Evolutionary conservation across 2,113 vertebrate species (phyloP), one percentile per base, ranked within the genome.

Genomic region (Amia ocellicauda): DNA sequence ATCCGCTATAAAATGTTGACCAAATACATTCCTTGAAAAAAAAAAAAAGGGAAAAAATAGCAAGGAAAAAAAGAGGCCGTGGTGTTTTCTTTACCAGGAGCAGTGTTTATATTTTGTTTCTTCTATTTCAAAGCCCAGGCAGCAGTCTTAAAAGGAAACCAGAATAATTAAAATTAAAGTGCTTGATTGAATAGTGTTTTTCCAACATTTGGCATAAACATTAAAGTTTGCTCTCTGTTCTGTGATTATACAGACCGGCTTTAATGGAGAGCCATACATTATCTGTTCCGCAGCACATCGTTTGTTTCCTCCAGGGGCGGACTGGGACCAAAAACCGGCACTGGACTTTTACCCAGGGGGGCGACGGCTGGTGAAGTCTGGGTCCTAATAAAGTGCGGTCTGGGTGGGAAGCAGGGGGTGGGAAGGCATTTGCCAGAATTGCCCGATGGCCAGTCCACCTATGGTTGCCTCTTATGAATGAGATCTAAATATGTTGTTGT

Each of bases 51-150:
- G 70, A 66, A 72, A 73, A 76, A 69, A 62, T n/a, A 41, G 63
- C n/a, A 76, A 42, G 69, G 64, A 57, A 72, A 78, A 72, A 45
- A 20, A 27, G 29, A 56, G 20, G 65, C 70, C 42, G 17, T 14
- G 20, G 20, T 85, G 77, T 85, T 86, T 83, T 86, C 78, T 76
- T 83, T 83, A 74, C 55, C 31, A 56, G 74, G 13, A 11, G 57
- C 19, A 84, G 49, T 67, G 80, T 88, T 89, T 89, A 83, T 87
- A 85, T 86, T 83, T 26, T 65, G 75, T 83, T 79, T 81, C 81
- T 87, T 83, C 9, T 72, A 74, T 89, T 90, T 89, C 85, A 85
- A 84, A 85, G 81, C 66, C 64, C 74, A 78, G 81, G 79, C 80
- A 81, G 69, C 71, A 74, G 73, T 75, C 78, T 79, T 78, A 66